phyloP scores from a whole-genome alignment of 2,113 vertebrate genomes.

The Dolichallabes microphthalmus region DNA sequence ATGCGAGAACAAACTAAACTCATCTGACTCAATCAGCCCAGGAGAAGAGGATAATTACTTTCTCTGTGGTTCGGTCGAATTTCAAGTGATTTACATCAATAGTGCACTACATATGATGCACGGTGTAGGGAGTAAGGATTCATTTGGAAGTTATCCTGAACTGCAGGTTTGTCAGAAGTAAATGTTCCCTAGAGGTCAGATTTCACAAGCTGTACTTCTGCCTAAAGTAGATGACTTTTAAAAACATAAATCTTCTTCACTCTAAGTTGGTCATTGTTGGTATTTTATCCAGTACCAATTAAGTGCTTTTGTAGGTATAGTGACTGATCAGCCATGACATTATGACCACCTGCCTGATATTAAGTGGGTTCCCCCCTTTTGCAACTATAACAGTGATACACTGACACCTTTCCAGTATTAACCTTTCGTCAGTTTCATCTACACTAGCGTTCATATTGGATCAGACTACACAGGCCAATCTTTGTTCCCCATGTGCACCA shows the following conservation, averaged over 20 bases:
- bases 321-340: no score
- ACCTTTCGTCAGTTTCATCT: no score
- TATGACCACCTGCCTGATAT: no score
- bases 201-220: neutral
- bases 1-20: neutral
- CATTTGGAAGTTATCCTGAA: neutral
- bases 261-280: neutral
- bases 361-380: no score
- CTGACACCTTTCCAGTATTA: no score
- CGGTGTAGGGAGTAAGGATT: neutral
- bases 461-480: no score
- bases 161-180: neutral
- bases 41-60: neutral
- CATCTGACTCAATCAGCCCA: slow-evolving; percentile 17
- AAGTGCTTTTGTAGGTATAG: neutral
- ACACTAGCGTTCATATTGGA: no score
- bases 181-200: neutral
- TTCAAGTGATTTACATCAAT: neutral
- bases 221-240: neutral
- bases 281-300: neutral
- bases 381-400: no score
- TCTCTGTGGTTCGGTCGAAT: neutral
- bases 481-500: no score
- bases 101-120: neutral
- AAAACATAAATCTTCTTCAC: neutral